Base-by-base conservation (phyloP, 2,113 vertebrate genomes). In the Cricetomys ansorgei region DNA sequence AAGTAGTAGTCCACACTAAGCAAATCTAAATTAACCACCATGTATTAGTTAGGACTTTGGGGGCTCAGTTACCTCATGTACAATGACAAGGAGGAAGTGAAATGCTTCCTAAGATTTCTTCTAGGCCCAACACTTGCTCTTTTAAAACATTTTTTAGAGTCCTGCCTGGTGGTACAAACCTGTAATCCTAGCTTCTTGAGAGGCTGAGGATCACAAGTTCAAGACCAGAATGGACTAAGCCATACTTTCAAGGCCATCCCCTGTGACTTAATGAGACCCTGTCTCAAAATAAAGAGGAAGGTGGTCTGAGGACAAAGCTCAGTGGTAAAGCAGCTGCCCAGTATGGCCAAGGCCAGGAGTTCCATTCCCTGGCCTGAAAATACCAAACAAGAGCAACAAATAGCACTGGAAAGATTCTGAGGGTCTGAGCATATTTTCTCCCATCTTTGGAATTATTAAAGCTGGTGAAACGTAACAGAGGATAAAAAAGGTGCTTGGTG, bases 391-490 rank as follows among this genome's bases (percentile, higher is more conserved):
- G 55, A 83, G 11, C 40, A 65, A 19, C 7, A 85, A 85, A 48
- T 65, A 34, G 45, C 62, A 19, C 3, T 55, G 13, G 40, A 8
- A 64, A 25, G 65, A 31, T 64, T n/a, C 29, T 75, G 4, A 75
- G 19, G 11, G 25, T 72, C 23, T 86, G 12, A 43, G 62, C 5
- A 34, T 65, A 31, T 34, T 94, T 90, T 94, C 8, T 91, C 76
- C 87, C 8, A 76, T 93, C 83, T 93, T 96, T 13, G 62, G 70
- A 91, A 67, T 96, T 87, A 85, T 5, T 8, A 81, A 43, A 86
- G 21, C 80, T 81, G 86, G 57, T 73, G 34, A 97, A 94, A 95
- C 84, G 88, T 23, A 48, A 64, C 53, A 65, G 50, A 91, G 16
- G 3, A 48, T 75, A 65, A 85, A n/a, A 93, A 85, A 93, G 75